Evolutionary conservation across 2,888 invertebrate species (phyloP), one percentile per base, ranked within the genome.

Genomic region (Brachyopa scutellaris): DNA sequence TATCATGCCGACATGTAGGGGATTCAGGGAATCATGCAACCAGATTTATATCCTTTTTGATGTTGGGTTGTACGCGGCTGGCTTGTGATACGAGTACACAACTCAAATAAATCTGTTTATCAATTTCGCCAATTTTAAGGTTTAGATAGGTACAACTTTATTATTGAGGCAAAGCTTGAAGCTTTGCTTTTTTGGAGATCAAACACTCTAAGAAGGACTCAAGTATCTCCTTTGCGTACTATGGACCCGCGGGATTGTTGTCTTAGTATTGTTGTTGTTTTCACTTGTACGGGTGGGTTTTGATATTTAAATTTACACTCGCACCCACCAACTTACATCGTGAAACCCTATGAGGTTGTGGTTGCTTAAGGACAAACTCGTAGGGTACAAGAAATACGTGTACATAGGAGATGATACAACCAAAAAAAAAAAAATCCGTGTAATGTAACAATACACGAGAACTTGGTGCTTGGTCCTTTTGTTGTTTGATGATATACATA

Each of bases 101-200:
- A 57, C 49, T 51, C 40, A 74, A 74, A 74, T 66, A 74, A 66
- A 74, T 74, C 66, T 57, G 59, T 74, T 74, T 74, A 74, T 74
- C 74, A 74, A 74, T 74, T 73, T 62, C n/a, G 72, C 40, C n/a
- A 62, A 49, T 47, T 49, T 47, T 62, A 62, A 49, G 49, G 62
- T 45, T 31, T 38, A 11, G 38, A 9, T 26, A 19, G 53, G 26
- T 38, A 51, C n/a, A 70, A 70, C 40, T 61, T 51, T 29, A 67
- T 45, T 45, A 69, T 36, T n/a, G n/a, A n/a, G 5, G 3, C 23
- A 49, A 15, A 49, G 33, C 31, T 45, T 55, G 4, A 26, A 26
- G 26, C 26, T 26, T 26, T 26, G 26, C 26, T 26, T 6, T 26
- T 26, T 26, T 26, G 3, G 26, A 3, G 26, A 5, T 3, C 26